phyloP scores from a whole-genome alignment of 2,888 invertebrate genomes.

The Rhamphomyia laevipes region DNA sequence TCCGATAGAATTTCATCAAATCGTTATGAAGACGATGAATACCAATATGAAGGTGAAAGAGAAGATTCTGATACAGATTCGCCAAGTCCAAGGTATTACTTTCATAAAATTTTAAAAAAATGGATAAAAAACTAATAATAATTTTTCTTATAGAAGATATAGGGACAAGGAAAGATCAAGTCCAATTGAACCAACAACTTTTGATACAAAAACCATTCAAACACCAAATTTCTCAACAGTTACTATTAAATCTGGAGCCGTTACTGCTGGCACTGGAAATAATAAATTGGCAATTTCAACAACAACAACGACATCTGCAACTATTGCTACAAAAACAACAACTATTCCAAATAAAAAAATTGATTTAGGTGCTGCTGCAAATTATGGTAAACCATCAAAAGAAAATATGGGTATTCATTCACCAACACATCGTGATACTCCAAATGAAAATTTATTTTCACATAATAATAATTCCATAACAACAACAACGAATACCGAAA shows the following conservation, averaged over 20 bases:
- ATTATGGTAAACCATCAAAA: slow-evolving; percentile 45
- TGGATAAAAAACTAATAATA: background rate
- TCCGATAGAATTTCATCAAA: slow-evolving; percentile 29
- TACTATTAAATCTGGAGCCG: background rate
- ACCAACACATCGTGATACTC: slow-evolving; percentile 37
- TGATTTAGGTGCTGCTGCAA: slow-evolving; percentile 55
- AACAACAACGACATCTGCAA: slow-evolving; percentile 39
- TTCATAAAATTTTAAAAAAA: background rate
- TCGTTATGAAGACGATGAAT: slow-evolving; percentile 42
- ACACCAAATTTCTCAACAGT: background rate
- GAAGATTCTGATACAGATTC: slow-evolving; percentile 58
- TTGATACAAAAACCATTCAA: slow-evolving; percentile 15
- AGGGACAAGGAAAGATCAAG: slow-evolving; percentile 36
- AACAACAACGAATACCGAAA: slow-evolving; percentile 22
- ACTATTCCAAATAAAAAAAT: slow-evolving; percentile 42
- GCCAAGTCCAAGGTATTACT: slow-evolving; percentile 34
- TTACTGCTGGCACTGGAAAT: background rate
- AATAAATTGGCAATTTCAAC: slow-evolving; percentile 11
- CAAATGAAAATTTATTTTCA: slow-evolving; percentile 27
- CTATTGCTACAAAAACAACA: slow-evolving; percentile 23
- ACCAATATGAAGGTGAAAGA: slow-evolving; percentile 49
- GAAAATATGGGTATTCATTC: slow-evolving; percentile 34
- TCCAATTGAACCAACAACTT: slow-evolving; percentile 28
- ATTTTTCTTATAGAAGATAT: slow-evolving; percentile 25
- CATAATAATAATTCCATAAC: slow-evolving; percentile 16